phyloP scores from a whole-genome alignment of 2,113 vertebrate genomes.

The Phrynosoma blainvillii region DNA sequence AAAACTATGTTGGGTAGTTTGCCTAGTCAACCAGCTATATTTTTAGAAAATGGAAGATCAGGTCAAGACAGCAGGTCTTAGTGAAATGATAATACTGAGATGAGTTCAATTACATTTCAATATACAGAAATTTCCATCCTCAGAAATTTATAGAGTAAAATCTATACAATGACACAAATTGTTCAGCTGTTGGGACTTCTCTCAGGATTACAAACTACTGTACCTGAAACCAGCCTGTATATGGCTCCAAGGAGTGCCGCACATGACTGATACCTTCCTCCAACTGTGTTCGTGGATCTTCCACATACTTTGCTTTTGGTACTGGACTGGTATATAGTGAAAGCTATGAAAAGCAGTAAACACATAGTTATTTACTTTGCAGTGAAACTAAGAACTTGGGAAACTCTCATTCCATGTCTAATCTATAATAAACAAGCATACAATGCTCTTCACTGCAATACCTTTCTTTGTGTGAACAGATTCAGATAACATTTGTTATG shows the following conservation, averaged over 20 bases:
- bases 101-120: not conserved
- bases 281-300: constrained; percentile 77
- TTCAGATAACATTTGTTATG: constrained; percentile 57
- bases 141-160: not conserved
- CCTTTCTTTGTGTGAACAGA: constrained; percentile 50
- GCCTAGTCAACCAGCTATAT: not conserved
- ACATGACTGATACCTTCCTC: constrained; percentile 82
- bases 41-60: not conserved
- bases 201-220: constrained; percentile 28
- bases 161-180: not conserved
- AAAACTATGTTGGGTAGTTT: not conserved
- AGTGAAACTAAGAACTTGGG: not conserved
- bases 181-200: not conserved
- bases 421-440: not conserved
- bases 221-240: constrained; percentile 87
- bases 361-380: constrained; percentile 4
- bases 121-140: not conserved
- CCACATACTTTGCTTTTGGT: constrained; percentile 72
- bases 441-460: constrained; percentile 42
- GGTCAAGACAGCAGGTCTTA: too few species aligned
- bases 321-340: constrained; percentile 87
- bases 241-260: constrained; percentile 82
- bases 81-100: not conserved
- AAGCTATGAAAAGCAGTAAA: constrained; percentile 78
- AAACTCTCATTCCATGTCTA: not conserved